Evolutionary conservation across 2,113 vertebrate species (phyloP).

Genomic region (Leptobrachium leishanense): DNA sequence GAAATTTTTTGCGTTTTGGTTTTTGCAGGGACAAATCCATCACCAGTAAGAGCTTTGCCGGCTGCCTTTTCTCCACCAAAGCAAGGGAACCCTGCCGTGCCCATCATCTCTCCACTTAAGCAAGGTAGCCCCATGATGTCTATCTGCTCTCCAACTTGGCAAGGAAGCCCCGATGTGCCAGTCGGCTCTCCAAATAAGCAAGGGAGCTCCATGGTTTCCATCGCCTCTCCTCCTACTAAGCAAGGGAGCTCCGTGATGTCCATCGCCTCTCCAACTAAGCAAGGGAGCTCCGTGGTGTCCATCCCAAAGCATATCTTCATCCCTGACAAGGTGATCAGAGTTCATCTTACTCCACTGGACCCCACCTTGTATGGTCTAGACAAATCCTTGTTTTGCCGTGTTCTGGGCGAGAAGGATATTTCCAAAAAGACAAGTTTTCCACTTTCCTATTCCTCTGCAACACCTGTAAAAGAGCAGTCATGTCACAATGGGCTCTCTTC

Average conservation of each 20-base stretch:
- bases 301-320: slow-evolving; percentile 4
- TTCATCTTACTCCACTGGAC: slow-evolving; percentile 33
- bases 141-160: too few relatives aligned
- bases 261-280: not conserved
- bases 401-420: not conserved
- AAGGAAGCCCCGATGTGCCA: too few relatives aligned
- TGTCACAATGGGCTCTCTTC: not conserved
- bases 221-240: not conserved
- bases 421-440: not conserved
- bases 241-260: not conserved
- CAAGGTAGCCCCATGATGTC: too few relatives aligned
- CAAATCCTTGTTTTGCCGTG: not conserved
- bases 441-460: not conserved
- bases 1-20: not conserved
- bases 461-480: not conserved
- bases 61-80: not conserved
- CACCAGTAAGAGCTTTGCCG: not conserved
- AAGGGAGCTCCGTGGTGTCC: not conserved
- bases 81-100: not conserved
- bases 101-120: too few relatives aligned
- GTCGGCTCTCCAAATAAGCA: not conserved
- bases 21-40: not conserved
- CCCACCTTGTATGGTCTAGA: slow-evolving; percentile 6
- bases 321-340: slow-evolving; percentile 21
- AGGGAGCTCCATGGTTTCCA: not conserved